These are phyloP conservation scores for Xenops minutus DNA, from an alignment of 2,797 vertebrate species.

Conservation along the genomic window DNA sequence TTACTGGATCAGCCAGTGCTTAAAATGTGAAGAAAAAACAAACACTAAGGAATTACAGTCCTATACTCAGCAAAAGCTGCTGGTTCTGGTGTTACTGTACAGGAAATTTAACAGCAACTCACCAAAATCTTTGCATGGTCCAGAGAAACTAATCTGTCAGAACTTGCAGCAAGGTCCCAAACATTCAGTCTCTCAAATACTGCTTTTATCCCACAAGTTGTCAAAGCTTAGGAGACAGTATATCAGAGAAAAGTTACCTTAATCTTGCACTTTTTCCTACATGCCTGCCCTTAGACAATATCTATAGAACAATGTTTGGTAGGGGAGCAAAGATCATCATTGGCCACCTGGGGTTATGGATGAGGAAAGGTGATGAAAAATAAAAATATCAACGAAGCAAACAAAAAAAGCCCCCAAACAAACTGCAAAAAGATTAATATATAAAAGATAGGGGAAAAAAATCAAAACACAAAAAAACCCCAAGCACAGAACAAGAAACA, in stretches of 20 bases:
- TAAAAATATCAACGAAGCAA: neutral
- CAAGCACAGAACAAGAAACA: neutral
- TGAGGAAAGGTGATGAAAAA: neutral
- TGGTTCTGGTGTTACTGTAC: neutral
- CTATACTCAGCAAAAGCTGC: neutral
- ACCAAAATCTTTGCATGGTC: neutral
- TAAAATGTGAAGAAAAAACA: neutral
- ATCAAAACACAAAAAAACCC: too few species aligned
- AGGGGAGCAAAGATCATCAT: neutral
- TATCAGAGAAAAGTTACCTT: neutral
- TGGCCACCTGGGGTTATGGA: neutral
- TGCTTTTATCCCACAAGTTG: neutral
- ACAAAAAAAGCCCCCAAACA: neutral
- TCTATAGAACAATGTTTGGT: neutral
- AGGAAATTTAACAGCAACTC: neutral
- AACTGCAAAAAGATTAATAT: neutral
- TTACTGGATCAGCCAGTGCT: conserved; percentile 11
- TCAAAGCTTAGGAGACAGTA: neutral
- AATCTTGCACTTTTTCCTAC: neutral
- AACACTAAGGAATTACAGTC: neutral
- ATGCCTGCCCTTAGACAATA: neutral
- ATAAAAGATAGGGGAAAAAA: neutral
- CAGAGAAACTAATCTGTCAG: neutral
- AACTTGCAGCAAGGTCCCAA: neutral
- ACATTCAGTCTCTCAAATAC: neutral